A percentile compares a stretch with the other conserved stretches of the same genome.
These are phyloP conservation scores for Gadopsis bispinosus DNA, from an alignment of 2,797 vertebrate genomes.

Conservation along the genomic window DNA sequence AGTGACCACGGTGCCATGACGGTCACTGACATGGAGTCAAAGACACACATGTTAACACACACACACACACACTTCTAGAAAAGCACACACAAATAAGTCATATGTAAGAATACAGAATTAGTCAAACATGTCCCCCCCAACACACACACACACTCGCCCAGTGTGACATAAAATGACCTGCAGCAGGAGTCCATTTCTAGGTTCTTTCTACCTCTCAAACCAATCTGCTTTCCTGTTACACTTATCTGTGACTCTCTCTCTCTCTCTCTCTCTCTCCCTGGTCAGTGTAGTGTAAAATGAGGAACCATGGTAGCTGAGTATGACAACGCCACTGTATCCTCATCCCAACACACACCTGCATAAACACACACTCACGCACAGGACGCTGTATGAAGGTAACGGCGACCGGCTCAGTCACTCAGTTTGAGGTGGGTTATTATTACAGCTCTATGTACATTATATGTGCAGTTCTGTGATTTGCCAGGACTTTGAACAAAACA, in stretches of 20 bases:
- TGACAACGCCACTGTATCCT: slow-evolving; percentile 1
- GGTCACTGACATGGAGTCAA: slow-evolving; percentile 15
- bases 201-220: slow-evolving; percentile 31
- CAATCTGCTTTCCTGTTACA: slow-evolving; percentile 42
- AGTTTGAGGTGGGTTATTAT: not conserved
- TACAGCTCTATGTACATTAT: too few species aligned
- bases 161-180: slow-evolving; percentile 22
- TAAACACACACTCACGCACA: slow-evolving; percentile 7
- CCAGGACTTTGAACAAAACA: too few species aligned
- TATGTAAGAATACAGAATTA: not conserved
- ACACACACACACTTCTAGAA: not conserved
- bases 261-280: slow-evolving; percentile 13
- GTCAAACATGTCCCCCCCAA: not conserved
- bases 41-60: not conserved
- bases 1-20: not conserved
- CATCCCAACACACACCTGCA: slow-evolving; percentile 17
- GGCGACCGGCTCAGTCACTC: too few species aligned
- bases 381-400: not conserved
- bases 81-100: not conserved
- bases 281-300: slow-evolving; percentile 62
- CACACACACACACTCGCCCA: not conserved
- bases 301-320: slow-evolving; percentile 63
- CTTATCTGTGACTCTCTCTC: slow-evolving; percentile 13
- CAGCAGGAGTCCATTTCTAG: slow-evolving; percentile 30
- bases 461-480: too few species aligned